Conservation (phyloP, 1,140 invertebrate species). For the Megalonaias nervosa region DNA sequence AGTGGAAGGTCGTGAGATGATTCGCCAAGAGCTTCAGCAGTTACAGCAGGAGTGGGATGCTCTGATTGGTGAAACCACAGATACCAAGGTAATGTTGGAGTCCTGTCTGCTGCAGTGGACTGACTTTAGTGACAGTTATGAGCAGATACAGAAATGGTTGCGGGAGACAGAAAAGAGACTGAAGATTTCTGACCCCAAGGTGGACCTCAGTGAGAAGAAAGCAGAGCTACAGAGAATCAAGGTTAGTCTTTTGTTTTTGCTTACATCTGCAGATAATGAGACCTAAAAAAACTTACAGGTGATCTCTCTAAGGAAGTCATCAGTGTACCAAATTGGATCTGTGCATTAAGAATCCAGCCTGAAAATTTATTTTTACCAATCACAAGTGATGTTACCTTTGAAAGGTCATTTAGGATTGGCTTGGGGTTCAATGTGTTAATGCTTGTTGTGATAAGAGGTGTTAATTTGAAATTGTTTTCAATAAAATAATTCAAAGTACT, state of each 20-base stretch:
- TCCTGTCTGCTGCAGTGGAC: slow-evolving; percentile 79
- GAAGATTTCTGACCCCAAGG: slow-evolving; percentile 68
- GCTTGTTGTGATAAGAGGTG: too few relatives aligned
- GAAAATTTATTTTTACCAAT: too few relatives aligned
- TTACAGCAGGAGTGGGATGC: slow-evolving; percentile 93
- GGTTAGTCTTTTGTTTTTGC: slow-evolving; percentile 62
- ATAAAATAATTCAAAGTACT: too few relatives aligned
- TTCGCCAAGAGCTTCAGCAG: slow-evolving; percentile 86
- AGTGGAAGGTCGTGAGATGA: slow-evolving; percentile 87
- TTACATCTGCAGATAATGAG: too few relatives aligned
- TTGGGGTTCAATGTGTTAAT: too few relatives aligned
- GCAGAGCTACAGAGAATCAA: slow-evolving; percentile 92
- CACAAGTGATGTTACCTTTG: too few relatives aligned
- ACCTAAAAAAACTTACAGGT: too few relatives aligned
- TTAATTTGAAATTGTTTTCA: too few relatives aligned
- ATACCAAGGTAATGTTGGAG: slow-evolving; percentile 93
- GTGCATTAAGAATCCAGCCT: too few relatives aligned
- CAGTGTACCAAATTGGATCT: too few relatives aligned
- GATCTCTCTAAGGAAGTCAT: too few relatives aligned
- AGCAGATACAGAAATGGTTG: slow-evolving; percentile 95
- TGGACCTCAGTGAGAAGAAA: slow-evolving; percentile 92
- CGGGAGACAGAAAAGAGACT: slow-evolving; percentile 89
- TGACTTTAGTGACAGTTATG: slow-evolving; percentile 87
- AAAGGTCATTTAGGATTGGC: too few relatives aligned
- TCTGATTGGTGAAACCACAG: slow-evolving; percentile 84